Evolutionary conservation across 2,888 invertebrate genomes (phyloP).

Genomic region (Drosophila barbarae): DNA sequence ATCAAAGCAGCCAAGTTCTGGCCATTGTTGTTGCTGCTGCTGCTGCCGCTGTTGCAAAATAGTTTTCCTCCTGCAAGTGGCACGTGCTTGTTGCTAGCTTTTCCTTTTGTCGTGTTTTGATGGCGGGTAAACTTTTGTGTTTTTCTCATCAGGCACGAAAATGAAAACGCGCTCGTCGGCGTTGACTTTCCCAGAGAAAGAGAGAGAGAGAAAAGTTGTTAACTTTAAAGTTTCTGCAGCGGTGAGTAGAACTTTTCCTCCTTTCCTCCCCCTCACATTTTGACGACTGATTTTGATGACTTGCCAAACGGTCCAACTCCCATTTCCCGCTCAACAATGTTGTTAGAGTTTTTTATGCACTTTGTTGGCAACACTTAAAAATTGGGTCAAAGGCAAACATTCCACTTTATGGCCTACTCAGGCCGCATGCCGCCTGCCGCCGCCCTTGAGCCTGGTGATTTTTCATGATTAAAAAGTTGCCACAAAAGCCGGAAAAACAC

Average conservation of each 20-base stretch:
- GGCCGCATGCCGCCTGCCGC: background rate
- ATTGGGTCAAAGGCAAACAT: constrained; percentile 51
- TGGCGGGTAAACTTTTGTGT: constrained; percentile 56
- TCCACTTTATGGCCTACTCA: constrained; percentile 49
- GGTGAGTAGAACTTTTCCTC: constrained; percentile 16
- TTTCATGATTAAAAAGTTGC: constrained; percentile 54
- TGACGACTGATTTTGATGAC: constrained; percentile 52
- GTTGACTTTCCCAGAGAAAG: constrained; percentile 32
- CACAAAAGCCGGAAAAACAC: constrained; percentile 29
- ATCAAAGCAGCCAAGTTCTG: constrained; percentile 51
- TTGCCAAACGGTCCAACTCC: constrained; percentile 35
- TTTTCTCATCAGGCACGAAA: constrained; percentile 56
- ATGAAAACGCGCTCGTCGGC: constrained; percentile 54
- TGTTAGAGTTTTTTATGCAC: constrained; percentile 33
- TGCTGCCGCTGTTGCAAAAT: constrained; percentile 25
- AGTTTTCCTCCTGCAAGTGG: constrained; percentile 57
- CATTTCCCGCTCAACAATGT: constrained; percentile 28
- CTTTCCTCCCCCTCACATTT: constrained; percentile 3
- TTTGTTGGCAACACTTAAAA: constrained; percentile 22
- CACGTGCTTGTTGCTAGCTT: constrained; percentile 66
- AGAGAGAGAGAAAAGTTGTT: constrained; percentile 47
- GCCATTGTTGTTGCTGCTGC: constrained; percentile 23
- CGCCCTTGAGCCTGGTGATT: constrained; percentile 40
- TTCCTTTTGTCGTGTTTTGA: constrained; percentile 41
- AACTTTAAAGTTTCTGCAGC: constrained; percentile 44